Percentiles rank a stretch among this genome's conserved stretches.
Conservation (phyloP, 2,797 vertebrate species). For the Anableps anableps region DNA sequence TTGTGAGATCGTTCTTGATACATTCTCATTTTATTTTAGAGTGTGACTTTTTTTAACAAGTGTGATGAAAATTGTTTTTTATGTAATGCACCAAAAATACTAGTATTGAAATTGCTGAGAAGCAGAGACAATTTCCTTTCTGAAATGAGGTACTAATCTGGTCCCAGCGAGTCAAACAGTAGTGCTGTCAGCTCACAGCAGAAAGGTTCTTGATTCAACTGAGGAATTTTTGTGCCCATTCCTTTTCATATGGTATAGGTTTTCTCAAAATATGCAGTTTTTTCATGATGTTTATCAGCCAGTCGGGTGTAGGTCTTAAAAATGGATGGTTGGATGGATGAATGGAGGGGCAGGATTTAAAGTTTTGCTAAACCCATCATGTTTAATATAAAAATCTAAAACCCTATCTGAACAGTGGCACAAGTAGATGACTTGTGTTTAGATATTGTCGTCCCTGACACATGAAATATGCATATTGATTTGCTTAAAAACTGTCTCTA, state of each 20-base stretch:
- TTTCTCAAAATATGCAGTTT: background rate
- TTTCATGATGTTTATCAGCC: background rate
- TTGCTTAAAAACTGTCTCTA: conserved; percentile 27
- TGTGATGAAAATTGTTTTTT: background rate
- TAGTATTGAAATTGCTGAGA: background rate
- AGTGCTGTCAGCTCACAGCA: background rate
- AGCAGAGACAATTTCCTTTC: background rate
- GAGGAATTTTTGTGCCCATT: background rate
- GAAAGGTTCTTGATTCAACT: background rate
- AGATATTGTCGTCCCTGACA: no score
- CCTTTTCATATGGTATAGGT: background rate
- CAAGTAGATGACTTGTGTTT: background rate
- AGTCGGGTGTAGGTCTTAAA: background rate
- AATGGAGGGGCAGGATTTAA: background rate
- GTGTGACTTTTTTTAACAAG: background rate
- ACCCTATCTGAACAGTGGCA: background rate
- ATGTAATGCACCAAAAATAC: background rate
- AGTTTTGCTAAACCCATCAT: background rate
- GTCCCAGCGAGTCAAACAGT: background rate
- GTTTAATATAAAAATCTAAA: background rate
- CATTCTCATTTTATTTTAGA: background rate
- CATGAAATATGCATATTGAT: conserved; percentile 4
- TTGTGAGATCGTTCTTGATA: background rate
- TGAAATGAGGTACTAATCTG: background rate
- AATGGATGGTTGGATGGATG: background rate